Evolutionary conservation across 2,888 invertebrate genomes (phyloP), one percentile per base, ranked within the genome.

Genomic region (Nomada ruficornis): DNA sequence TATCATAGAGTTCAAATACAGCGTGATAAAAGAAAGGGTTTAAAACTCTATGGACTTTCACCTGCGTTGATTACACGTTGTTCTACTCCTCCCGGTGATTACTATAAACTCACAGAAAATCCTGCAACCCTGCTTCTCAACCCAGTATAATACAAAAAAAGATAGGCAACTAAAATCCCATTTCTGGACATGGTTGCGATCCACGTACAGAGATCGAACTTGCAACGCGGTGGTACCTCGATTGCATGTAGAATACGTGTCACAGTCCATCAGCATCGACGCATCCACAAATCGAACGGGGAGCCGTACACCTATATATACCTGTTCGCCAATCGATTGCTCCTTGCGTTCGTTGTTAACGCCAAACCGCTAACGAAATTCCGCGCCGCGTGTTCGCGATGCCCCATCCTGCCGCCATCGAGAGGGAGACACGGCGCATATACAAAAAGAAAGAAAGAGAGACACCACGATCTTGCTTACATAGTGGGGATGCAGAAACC

Each of bases 401-500:
- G 52, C 10, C 20, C 9, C 54, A 54, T 54, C 10, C 7, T 36
- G 36, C 36, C n/a, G n/a, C 54, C 29, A 26, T 44, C 47, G 59
- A 3, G 55, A 26, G 26, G 9, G 54, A 54, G 9, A 54, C 42
- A 42, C 42, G 42, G 42, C 26, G 63, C 11, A 29, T 23, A 15
- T 5, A 29, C n/a, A 11, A 23, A 54, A 60, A 52, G 52, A 13
- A 13, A 13, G 26, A 73, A 18, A 42, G 2, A 29, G 15, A 18
- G 42, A 23, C 36, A 42, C 13, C 57, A 70, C 13, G 47, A 11
- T 50, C 15, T 13, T 13, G 52, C 50, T 44, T 47, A 26, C 13
- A 50, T 23, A 63, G 74, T 64, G 67, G 68, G 68, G 77, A 70
- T 15, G 62, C 63, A 54, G 74, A 83, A 74, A 70, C 70, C 65